Conservation (phyloP, 2,113 vertebrate species). For the Istiophorus platypterus region DNA sequence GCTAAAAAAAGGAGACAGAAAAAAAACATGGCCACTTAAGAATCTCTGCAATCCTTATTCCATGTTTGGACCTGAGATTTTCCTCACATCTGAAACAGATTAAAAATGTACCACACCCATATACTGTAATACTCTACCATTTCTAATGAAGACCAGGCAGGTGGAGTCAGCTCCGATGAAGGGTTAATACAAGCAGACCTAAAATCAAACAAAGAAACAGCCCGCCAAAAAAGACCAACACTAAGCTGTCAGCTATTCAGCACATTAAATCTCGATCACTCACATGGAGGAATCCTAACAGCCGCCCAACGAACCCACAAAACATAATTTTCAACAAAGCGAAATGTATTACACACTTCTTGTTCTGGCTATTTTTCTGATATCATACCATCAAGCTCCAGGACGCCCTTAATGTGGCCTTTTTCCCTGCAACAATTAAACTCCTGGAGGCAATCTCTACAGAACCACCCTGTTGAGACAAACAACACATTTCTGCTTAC, state of each 20-base stretch:
- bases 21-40: not conserved
- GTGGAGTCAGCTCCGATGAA: not conserved
- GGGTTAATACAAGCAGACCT: not conserved
- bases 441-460: not conserved
- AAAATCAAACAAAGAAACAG: not conserved
- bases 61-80: not conserved
- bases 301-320: not conserved
- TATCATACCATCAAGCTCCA: slow-evolving; percentile 1
- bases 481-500: not conserved
- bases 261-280: not conserved
- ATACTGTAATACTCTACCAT: not conserved
- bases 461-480: not conserved
- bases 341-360: not conserved
- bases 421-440: slow-evolving; percentile 8
- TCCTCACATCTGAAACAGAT: not conserved
- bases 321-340: not conserved
- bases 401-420: not conserved
- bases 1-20: slow-evolving; percentile 1
- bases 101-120: slow-evolving; percentile 39
- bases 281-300: not conserved
- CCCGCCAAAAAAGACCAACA: not conserved
- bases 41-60: not conserved
- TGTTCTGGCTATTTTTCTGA: slow-evolving; percentile 14
- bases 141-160: not conserved
- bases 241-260: not conserved